These are phyloP conservation scores for Nephrotoma appendiculata DNA, from an alignment of 2,888 invertebrate species.

Conservation along the genomic window DNA sequence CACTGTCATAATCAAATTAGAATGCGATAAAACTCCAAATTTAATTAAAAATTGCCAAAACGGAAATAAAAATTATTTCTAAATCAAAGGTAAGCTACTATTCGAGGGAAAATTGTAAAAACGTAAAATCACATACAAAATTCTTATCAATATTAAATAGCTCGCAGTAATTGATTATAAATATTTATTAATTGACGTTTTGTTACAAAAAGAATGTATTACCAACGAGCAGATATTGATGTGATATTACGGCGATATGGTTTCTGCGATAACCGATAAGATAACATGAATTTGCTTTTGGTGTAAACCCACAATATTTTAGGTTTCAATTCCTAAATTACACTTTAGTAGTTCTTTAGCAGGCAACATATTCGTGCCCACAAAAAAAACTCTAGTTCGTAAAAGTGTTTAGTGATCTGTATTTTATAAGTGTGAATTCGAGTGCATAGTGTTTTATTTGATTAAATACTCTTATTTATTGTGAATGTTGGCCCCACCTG, in stretches of 20 bases:
- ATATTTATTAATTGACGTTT: not conserved
- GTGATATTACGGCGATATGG: not conserved
- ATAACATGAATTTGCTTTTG: not conserved
- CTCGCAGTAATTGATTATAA: not conserved
- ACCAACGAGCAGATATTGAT: not conserved
- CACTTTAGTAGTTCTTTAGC: not conserved
- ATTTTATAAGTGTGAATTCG: not conserved
- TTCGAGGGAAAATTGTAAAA: too few species aligned
- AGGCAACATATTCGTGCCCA: not conserved
- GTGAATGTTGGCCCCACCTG: not conserved
- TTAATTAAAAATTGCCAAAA: too few species aligned
- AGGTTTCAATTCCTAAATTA: not conserved
- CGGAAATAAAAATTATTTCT: too few species aligned
- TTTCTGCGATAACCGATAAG: not conserved
- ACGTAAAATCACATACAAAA: too few species aligned
- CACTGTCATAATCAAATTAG: too few species aligned
- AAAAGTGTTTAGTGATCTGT: not conserved
- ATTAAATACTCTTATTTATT: not conserved
- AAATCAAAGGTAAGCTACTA: too few species aligned
- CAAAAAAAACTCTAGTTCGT: not conserved
- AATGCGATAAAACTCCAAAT: too few species aligned
- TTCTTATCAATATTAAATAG: not conserved
- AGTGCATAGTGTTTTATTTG: not conserved
- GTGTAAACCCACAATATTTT: not conserved
- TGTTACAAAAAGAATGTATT: not conserved